Base-by-base conservation (phyloP, 2,797 vertebrate species). In the Octomys mimax region DNA sequence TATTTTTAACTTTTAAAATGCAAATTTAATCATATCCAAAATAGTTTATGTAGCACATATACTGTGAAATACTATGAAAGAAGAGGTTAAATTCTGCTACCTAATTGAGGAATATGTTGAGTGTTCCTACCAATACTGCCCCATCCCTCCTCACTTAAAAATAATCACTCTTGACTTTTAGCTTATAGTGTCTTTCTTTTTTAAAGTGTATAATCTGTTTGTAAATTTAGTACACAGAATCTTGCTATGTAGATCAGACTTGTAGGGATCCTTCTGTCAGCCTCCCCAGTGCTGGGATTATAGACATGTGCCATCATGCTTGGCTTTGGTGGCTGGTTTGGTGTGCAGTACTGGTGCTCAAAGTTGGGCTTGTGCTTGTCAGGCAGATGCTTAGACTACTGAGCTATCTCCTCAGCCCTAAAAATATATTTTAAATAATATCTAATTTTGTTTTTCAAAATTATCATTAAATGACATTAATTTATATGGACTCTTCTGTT, bases 1-100 rank as follows among this genome's bases (percentile, higher is more conserved):
- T 22, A 68, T 94, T 49, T 42, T 39, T 16, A 84, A 22, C 24
- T 91, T 95, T 88, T 61, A 84, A 85, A 78, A 77, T 68, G 77
- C 79, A 92, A 16, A 82, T 46, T 85, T 80, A 90, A 1, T 68
- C 62, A 71, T 22, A 78, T 70, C 21, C 10, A 46, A 57, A 64
- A 78, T 89, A 71, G 62, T 88, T 87, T 84, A 10, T 52, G 1
- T 91, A 49, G 18, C 26, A 18, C 84, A 42, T 59, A 54, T 90
- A 36, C 49, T 71, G 5, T 70, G 73, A 70, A 77, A 10, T 86
- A 10, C 75, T 92, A 11, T 3, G 42, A 54, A 62, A 33, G 46
- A 75, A 71, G 36, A 81, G n/a, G n/a, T 82, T 22, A 52, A n/a
- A 86, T 54, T 85, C 2, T 82, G 61, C 33, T 54, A 28, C n/a